Percentiles rank a stretch among this genome's conserved stretches.
These are phyloP conservation scores for Papilio polytes DNA, from an alignment of 1,140 invertebrate genomes.

Conservation along the genomic window DNA sequence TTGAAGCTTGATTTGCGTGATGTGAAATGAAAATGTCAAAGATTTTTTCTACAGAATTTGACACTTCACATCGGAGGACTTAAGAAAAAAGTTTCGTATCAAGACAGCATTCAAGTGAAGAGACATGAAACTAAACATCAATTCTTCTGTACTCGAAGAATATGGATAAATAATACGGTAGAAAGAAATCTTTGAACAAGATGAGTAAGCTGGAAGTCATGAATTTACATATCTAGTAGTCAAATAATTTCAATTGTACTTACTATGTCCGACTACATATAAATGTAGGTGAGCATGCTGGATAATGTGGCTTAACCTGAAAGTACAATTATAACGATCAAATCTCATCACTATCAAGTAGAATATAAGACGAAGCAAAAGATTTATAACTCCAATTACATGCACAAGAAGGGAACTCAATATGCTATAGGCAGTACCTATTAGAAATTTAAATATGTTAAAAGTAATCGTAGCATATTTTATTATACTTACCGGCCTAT, in stretches of 20 bases:
- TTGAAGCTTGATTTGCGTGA: not conserved
- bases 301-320: slow-evolving; percentile 62
- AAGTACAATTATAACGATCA: slow-evolving; percentile 34
- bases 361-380: not conserved
- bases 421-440: no score
- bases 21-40: not conserved
- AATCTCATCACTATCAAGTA: not conserved
- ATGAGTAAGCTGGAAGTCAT: no score
- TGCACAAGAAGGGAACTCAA: no score
- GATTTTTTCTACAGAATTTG: not conserved
- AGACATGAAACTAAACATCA: no score
- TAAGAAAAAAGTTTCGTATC: slow-evolving; percentile 1
- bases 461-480: not conserved
- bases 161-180: no score
- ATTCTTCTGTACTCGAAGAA: not conserved
- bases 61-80: not conserved
- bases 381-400: no score
- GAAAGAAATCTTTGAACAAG: no score
- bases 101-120: not conserved
- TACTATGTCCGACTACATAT: slow-evolving; percentile 43
- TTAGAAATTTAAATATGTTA: no score
- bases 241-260: slow-evolving; percentile 17
- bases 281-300: slow-evolving; percentile 61
- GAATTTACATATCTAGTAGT: no score
- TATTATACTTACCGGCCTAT: slow-evolving; percentile 59